These are phyloP conservation scores for Thereva nobilitata DNA, from an alignment of 2,888 invertebrate species.

Conservation along the genomic window DNA sequence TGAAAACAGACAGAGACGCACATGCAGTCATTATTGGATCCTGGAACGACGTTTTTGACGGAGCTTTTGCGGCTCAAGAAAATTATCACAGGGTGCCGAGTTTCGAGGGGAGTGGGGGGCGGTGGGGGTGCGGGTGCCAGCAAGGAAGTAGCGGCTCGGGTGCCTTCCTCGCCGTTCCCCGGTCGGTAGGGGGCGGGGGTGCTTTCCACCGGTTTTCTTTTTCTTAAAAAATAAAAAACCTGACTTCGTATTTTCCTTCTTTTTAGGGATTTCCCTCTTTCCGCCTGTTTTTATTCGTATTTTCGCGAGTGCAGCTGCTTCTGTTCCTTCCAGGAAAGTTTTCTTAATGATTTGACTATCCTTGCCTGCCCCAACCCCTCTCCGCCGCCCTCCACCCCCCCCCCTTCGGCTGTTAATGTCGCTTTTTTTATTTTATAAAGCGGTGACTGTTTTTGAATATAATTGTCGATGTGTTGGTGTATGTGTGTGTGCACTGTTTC, in stretches of 20 bases:
- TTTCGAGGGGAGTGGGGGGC: background rate
- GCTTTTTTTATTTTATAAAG: conserved; percentile 27
- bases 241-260: conserved; percentile 12
- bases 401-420: conserved; percentile 15
- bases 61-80: conserved; percentile 37
- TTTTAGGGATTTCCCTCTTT: conserved; percentile 21
- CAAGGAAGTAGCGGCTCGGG: conserved; percentile 1
- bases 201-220: conserved; percentile 20
- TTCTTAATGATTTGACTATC: conserved; percentile 36
- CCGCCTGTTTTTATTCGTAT: conserved; percentile 26
- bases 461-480: background rate
- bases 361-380: background rate
- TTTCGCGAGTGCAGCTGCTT: conserved; percentile 12
- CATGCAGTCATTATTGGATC: conserved; percentile 32
- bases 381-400: background rate
- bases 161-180: background rate
- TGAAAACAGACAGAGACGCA: conserved; percentile 23
- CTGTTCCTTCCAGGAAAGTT: conserved; percentile 25
- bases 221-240: conserved; percentile 16
- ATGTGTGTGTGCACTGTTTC: background rate
- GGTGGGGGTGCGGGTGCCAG: background rate
- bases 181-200: background rate
- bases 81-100: conserved; percentile 37
- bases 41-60: conserved; percentile 24
- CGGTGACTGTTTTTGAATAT: conserved; percentile 27